Conservation (phyloP, 2,113 vertebrate species). For the Megaptera novaeangliae region DNA sequence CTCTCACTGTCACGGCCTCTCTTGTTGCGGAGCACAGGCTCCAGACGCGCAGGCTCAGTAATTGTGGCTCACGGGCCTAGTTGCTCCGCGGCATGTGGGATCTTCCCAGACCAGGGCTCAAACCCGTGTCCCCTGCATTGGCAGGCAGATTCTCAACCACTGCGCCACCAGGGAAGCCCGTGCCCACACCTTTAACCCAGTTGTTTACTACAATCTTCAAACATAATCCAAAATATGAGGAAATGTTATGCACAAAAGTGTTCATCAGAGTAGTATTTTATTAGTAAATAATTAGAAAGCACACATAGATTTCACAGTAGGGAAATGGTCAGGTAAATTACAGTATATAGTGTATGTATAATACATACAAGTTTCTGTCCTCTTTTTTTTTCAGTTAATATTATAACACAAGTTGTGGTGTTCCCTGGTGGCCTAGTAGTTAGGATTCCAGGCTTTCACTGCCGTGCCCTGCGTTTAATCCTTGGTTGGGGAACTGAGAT, state of each 20-base stretch:
- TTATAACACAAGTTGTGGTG: neutral
- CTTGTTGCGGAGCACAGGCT: too few species aligned
- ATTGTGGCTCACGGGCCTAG: too few species aligned
- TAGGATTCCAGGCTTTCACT: neutral
- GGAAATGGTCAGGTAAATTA: neutral
- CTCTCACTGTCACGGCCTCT: too few species aligned
- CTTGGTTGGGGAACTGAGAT: neutral
- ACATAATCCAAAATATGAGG: neutral
- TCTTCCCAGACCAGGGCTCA: too few species aligned
- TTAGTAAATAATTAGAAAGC: neutral
- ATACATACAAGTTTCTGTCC: neutral
- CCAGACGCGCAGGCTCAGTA: too few species aligned
- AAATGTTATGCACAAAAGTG: neutral
- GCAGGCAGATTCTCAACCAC: too few species aligned
- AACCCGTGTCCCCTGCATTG: too few species aligned
- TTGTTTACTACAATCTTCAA: neutral
- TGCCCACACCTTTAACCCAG: neutral
- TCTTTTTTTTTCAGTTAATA: neutral
- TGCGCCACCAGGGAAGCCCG: too few species aligned
- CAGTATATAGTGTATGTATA: neutral
- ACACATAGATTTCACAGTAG: neutral
- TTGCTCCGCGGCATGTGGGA: too few species aligned
- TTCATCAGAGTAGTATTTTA: neutral
- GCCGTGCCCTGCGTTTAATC: neutral
- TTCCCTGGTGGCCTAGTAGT: neutral